A percentile compares a stretch with the other conserved stretches of the same genome.
Conservation (phyloP, 2,113 vertebrate species). For the Ciconia maguari region DNA sequence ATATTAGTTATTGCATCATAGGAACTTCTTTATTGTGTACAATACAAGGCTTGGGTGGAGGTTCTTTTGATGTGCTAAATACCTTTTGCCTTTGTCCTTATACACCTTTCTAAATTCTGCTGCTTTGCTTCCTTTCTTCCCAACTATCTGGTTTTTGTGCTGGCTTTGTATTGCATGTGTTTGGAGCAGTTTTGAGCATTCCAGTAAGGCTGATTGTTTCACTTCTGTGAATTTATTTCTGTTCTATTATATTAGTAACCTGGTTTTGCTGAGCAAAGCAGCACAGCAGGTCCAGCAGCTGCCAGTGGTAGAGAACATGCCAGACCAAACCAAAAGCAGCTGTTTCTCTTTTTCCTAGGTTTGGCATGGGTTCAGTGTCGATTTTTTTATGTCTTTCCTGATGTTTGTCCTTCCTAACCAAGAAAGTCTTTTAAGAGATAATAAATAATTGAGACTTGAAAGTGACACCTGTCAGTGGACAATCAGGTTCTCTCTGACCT, state of each 20-base stretch:
- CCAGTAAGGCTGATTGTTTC: neutral
- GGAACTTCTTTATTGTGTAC: neutral
- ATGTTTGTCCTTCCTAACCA: neutral
- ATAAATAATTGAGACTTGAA: neutral
- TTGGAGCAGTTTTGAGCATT: neutral
- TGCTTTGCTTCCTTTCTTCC: neutral
- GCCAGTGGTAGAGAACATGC: neutral
- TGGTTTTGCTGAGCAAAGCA: slow-evolving; percentile 34
- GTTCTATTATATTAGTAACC: neutral
- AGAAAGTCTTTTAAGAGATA: neutral
- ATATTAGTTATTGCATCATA: neutral
- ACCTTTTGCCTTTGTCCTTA: neutral
- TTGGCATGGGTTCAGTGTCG: neutral
- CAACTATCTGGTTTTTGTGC: neutral
- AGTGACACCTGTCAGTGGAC: neutral
- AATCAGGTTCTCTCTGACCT: neutral
- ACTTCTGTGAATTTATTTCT: slow-evolving; percentile 25
- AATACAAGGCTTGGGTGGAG: neutral
- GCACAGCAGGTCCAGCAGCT: slow-evolving; percentile 25
- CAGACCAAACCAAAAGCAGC: slow-evolving; percentile 33
- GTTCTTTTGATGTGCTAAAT: neutral
- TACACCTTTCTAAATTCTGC: neutral
- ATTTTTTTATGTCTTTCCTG: neutral
- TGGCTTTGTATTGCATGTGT: neutral
- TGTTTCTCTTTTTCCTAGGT: slow-evolving; percentile 10